Percentiles rank a stretch among this genome's conserved stretches.
Conservation (phyloP, 2,113 vertebrate species). For the Atlantisia rogersi region DNA sequence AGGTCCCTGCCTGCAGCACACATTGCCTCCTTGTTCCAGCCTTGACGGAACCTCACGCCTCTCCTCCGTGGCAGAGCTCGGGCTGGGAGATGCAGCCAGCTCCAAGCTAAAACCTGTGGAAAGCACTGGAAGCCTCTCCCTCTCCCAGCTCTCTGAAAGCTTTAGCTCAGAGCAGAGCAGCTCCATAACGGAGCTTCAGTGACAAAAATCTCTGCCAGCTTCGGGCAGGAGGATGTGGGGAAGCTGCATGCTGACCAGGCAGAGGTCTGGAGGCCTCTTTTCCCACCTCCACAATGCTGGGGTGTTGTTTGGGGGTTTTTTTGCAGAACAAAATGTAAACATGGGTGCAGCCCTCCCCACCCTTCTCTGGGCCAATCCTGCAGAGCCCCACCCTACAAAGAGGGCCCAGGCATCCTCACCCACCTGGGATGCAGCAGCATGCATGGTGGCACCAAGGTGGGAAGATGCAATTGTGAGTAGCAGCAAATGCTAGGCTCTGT, state of each 20-base stretch:
- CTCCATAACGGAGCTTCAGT: not conserved
- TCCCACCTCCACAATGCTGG: fast-evolving
- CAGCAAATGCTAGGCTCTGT: fast-evolving
- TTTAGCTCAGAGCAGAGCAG: not conserved
- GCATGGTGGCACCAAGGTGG: fast-evolving
- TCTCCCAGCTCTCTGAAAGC: not conserved
- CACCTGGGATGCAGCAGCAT: not conserved
- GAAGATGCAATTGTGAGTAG: not conserved
- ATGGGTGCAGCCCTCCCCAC: not conserved
- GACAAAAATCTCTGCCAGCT: fast-evolving
- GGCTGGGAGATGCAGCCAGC: not conserved
- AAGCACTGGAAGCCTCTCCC: not conserved
- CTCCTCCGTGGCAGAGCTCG: not conserved
- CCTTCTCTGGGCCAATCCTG: not conserved
- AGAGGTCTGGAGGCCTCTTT: not conserved
- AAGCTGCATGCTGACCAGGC: not conserved
- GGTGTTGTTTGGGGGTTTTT: not conserved
- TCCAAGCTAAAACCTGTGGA: not conserved
- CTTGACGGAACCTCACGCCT: fast-evolving
- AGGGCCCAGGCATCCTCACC: not conserved
- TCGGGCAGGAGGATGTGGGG: not conserved
- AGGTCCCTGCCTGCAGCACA: not conserved
- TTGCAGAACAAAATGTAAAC: not conserved
- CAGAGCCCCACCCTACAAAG: not conserved
- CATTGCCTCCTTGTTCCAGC: not conserved